phyloP scores from a whole-genome alignment of 2,113 vertebrate genomes.

The Vimba vimba region DNA sequence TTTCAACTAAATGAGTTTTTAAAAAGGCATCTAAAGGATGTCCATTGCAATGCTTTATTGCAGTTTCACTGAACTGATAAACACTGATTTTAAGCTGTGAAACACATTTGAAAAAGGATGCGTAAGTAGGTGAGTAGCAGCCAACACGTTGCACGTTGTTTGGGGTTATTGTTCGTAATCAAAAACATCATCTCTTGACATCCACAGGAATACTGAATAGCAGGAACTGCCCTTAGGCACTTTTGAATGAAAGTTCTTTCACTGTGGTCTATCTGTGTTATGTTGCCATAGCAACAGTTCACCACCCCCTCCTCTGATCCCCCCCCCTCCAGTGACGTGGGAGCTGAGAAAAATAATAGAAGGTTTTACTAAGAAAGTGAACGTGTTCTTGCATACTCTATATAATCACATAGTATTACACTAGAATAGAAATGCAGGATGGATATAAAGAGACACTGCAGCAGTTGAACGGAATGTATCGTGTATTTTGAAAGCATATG shows the following conservation, averaged over 20 bases:
- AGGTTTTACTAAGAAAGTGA: neutral
- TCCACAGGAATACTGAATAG: constrained; percentile 5
- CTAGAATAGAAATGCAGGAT: neutral
- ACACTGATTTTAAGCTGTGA: neutral
- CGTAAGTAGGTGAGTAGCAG: neutral
- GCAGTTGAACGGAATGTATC: constrained; percentile 12
- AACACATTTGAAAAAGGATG: neutral
- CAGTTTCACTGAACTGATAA: neutral
- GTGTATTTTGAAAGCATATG: constrained; percentile 20
- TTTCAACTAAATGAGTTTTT: neutral
- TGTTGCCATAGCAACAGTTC: constrained; percentile 37
- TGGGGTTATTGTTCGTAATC: constrained; percentile 9
- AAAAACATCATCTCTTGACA: constrained; percentile 24
- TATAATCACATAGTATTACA: neutral
- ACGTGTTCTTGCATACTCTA: neutral
- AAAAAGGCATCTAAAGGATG: neutral
- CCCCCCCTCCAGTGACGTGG: neutral
- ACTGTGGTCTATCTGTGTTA: constrained; percentile 14
- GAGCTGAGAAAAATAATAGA: neutral
- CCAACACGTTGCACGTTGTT: neutral
- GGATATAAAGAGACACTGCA: neutral
- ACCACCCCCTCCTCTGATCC: neutral
- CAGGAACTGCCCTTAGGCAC: neutral
- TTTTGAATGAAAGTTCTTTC: constrained; percentile 38
- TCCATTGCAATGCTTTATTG: neutral